Evolutionary conservation across 2,888 invertebrate genomes (phyloP).

Genomic region (Cataglyphis cursor): DNA sequence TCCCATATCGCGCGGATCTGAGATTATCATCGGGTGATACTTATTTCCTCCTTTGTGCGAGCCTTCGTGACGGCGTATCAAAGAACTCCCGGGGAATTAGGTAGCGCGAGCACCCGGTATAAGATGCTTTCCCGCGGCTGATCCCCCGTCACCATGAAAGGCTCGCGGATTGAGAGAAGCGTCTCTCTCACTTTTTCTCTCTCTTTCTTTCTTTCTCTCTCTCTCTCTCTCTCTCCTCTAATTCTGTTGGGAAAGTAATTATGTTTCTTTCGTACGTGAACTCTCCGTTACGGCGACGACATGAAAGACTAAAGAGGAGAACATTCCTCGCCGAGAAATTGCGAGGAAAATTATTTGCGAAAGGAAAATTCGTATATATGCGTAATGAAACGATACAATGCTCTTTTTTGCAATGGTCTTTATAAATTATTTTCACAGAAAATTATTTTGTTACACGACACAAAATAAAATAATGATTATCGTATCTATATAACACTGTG

Average conservation of each 20-base stretch:
- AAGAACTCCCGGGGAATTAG: slow-evolving; percentile 80
- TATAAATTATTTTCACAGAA: not conserved
- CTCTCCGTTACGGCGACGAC: not conserved
- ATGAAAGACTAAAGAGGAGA: slow-evolving; percentile 2
- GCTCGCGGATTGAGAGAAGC: slow-evolving; percentile 68
- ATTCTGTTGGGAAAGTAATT: slow-evolving; percentile 51
- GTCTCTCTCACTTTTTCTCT: slow-evolving; percentile 6
- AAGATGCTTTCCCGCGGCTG: slow-evolving; percentile 80
- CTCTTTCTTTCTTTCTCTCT: not conserved
- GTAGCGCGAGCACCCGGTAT: slow-evolving; percentile 71
- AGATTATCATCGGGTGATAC: slow-evolving; percentile 79
- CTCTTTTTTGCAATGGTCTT: not conserved
- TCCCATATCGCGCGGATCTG: slow-evolving; percentile 72
- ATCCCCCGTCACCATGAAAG: slow-evolving; percentile 73
- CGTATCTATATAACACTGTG: not conserved
- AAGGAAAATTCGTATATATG: not conserved
- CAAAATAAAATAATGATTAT: not conserved
- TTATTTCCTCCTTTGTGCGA: slow-evolving; percentile 82
- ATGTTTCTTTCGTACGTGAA: slow-evolving; percentile 30
- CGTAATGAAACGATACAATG: not conserved
- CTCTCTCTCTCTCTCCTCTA: slow-evolving; percentile 41
- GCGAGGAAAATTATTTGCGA: slow-evolving; percentile 2
- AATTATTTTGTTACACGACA: not conserved
- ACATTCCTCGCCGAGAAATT: slow-evolving; percentile 12
- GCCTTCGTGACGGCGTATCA: slow-evolving; percentile 73